Base-by-base conservation (phyloP, 2,113 vertebrate species). In the Myiozetetes cayanensis region DNA sequence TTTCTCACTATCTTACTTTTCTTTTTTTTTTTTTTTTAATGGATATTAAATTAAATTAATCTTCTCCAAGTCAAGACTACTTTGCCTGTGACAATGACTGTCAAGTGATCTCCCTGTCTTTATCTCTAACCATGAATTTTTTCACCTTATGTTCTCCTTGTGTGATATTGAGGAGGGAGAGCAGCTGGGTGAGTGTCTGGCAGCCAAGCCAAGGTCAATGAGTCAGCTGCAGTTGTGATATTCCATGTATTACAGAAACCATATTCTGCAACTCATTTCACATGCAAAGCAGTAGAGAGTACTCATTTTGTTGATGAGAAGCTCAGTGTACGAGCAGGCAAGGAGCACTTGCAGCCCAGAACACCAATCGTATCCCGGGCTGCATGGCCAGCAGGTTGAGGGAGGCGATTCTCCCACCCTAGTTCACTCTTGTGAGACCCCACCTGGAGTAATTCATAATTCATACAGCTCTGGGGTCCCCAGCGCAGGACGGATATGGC, bases 291-390 rank as follows among this genome's bases (percentile, higher is more conserved):
- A 41, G 23, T 31, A 71, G 35, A 35, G 62, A 53, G 31, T 33
- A 24, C 7, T 68, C 25, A 12, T 79, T 62, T 19, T 41, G 6
- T 76, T 49, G 30, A 35, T 35, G 46, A 33, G n/a, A 83, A 35
- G n/a, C n/a, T 76, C n/a, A 55, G 25, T 47, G 47, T 47, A 47
- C 18, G 2, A 76, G 9, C 14, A 0, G 1, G 9, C 21, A 83
- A 5, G 47, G 16, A 3, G 7, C 14, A 6, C 25, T 70, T 1
- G 0, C 6, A 49, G 41, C 41, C n/a, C n/a, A 11, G 55, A 76
- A 68, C 17, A 12, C 17, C 30, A 23, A 4, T 14, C 20, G 9
- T 22, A 27, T 14, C 14, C 41, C 27, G 11, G n/a, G 21, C 22
- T 83, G 41, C 17, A 0, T 18, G 55, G 20, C 17, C 20, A 75